Conservation (phyloP, 1,140 invertebrate species). For the Hetaerina americana region DNA sequence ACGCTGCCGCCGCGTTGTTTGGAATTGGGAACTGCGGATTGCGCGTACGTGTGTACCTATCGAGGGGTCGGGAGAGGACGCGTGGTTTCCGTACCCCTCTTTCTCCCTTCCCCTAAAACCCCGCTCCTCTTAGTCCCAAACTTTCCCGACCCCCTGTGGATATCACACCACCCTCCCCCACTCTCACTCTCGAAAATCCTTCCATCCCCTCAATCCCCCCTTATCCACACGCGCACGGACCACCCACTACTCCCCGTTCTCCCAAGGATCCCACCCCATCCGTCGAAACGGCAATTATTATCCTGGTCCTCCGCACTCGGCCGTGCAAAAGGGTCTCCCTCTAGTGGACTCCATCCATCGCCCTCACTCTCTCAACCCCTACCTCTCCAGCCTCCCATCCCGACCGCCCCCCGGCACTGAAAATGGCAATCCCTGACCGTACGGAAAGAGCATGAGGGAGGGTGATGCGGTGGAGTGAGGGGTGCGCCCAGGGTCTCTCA, state of each 20-base stretch:
- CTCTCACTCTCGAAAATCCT: not conserved
- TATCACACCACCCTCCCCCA: too few relatives aligned
- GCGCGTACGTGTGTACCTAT: not conserved
- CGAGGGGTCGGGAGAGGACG: too few relatives aligned
- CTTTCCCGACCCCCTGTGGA: too few relatives aligned
- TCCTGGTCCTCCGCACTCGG: not conserved
- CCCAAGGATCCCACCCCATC: not conserved
- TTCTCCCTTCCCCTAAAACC: not conserved
- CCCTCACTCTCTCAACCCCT: too few relatives aligned
- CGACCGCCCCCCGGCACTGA: not conserved
- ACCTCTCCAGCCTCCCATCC: too few relatives aligned
- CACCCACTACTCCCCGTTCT: too few relatives aligned
- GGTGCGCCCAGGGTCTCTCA: not conserved
- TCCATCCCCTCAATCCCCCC: too few relatives aligned
- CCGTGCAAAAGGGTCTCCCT: not conserved
- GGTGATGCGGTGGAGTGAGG: not conserved
- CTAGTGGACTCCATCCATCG: too few relatives aligned
- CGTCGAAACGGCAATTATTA: not conserved
- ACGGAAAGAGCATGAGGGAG: not conserved
- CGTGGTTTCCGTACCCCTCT: not conserved
- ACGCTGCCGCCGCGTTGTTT: not conserved
- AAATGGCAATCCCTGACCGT: not conserved
- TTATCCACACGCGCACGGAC: too few relatives aligned
- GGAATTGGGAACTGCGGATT: too few relatives aligned
- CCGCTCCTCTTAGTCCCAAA: not conserved